Evolutionary conservation across 2,797 vertebrate genomes (phyloP), one percentile per base, ranked within the genome.

Genomic region (Sebastes itinus): DNA sequence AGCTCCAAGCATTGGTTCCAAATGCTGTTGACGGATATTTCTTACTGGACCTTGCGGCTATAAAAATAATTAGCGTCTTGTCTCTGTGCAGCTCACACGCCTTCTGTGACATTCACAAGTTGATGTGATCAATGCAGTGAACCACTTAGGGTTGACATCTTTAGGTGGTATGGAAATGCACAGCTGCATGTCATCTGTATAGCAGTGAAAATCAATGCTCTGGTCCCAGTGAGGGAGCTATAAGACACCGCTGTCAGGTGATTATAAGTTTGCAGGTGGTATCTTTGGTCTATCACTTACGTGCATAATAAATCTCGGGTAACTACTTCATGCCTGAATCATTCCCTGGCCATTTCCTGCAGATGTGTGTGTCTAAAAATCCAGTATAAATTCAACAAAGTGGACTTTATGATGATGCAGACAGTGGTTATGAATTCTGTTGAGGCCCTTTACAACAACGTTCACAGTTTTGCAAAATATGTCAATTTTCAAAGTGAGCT

Each of bases 201-300:
- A 30, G 65, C 13, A 61, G 20, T 20, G 6, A 56, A 80, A 85
- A 87, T 88, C 84, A 71, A 83, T 91, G 55, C 6, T 25, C 4
- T 65, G 52, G 66, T 49, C 52, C 20, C 68, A 33, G 27, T 32
- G 33, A 72, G 55, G 68, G 52, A 75, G 72, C 58, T 58, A 4
- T 16, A 55, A 71, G 38, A 74, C 75, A 74, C 20, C 42, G n/a
- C 18, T 62, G 38, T 80, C 32, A 73, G 28, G 38, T 62, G 38
- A 78, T 84, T 77, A 68, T 52, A 63, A 42, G 10, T 75, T 63
- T 64, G 46, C 46, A 14, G 33, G 67, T 33, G 25, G 66, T 59
- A 68, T 71, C 16, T 71, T 79, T 62, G 33, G 12, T 46, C 52
- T 20, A 6, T 69, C 65, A 62, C 33, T 30, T 32, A 13, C 2